Base-by-base conservation (phyloP, 2,113 vertebrate species). In the Muscicapa adusta region DNA sequence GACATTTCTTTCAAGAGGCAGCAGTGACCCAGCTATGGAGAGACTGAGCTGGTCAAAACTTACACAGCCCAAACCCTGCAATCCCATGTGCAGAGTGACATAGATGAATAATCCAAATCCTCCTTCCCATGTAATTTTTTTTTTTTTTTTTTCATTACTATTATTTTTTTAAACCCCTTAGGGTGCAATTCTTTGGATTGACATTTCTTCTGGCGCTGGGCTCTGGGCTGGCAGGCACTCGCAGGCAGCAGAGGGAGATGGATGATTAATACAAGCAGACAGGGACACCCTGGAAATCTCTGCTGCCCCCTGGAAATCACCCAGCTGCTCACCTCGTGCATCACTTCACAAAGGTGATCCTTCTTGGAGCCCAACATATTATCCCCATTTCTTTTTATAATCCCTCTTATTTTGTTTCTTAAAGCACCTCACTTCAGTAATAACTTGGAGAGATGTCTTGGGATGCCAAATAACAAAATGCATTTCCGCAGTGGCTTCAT, bases 401-500 rank as follows among this genome's bases (percentile, higher is more conserved):
- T 38, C 9, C 76, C 24, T 54, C 63, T 40, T 75, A 58, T 29
- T 48, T 45, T 57, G 25, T 8, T 56, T 51, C 45, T n/a, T n/a
- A 63, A 70, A 62, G 60, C 87, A 63, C 68, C 85, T 83, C 72
- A 67, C 96, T 91, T 94, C 85, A 28, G 88, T 45, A 96, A 97
- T 97, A 97, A 97, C 92, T 82, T 28, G 90, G 83, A 95, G 96
- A 89, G 95, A 97, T 91, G 96, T 95, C 97, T 96, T 73, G 78
- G 94, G 96, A 95, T 95, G 95, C 94, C 97, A 98, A 98, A 98
- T 98, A 97, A 98, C 97, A 97, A 97, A 97, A 98, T 91, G 98
- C 97, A 96, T 98, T 98, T 98, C 97, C 95, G 97, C 96, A 91
- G 97, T 48, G 68, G 97, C 97, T 98, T 97, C 98, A 98, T 98